Conservation (phyloP, 2,113 vertebrate species). For the Petrocephalus zakoni region DNA sequence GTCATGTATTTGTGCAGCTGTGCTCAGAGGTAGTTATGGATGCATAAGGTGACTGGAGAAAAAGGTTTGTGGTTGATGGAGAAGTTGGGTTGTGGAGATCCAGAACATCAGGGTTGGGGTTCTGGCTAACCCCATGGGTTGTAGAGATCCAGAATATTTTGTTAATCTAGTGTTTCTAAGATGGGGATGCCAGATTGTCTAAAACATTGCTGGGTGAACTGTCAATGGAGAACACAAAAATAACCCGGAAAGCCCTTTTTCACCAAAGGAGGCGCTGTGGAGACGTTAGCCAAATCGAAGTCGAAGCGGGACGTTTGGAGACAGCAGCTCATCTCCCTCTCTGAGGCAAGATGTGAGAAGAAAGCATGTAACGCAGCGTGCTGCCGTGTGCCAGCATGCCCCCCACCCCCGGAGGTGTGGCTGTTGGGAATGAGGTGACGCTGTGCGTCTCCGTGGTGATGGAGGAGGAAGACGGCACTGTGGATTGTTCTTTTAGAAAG, state of each 20-base stretch:
- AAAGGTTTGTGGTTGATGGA: neutral
- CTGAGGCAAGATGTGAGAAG: neutral
- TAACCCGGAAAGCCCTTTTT: neutral
- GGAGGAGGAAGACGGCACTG: neutral
- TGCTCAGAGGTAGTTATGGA: neutral
- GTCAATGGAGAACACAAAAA: neutral
- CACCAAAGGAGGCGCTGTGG: neutral
- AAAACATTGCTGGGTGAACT: neutral
- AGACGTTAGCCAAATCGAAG: neutral
- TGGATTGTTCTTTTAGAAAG: neutral
- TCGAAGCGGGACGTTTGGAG: neutral
- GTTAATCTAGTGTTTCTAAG: too few relatives aligned
- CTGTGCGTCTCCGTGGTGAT: neutral
- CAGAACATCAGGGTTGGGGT: neutral
- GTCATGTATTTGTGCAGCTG: neutral
- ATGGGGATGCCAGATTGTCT: neutral
- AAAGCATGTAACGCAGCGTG: neutral
- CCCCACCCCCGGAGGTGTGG: neutral
- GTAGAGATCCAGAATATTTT: too few relatives aligned
- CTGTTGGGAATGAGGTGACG: neutral
- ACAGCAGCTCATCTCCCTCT: neutral
- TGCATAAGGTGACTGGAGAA: neutral
- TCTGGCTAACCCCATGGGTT: neutral
- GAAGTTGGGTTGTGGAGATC: neutral
- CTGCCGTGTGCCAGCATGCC: neutral